Evolutionary conservation across 2,797 vertebrate genomes (phyloP).

Genomic region (Melanitta fusca): DNA sequence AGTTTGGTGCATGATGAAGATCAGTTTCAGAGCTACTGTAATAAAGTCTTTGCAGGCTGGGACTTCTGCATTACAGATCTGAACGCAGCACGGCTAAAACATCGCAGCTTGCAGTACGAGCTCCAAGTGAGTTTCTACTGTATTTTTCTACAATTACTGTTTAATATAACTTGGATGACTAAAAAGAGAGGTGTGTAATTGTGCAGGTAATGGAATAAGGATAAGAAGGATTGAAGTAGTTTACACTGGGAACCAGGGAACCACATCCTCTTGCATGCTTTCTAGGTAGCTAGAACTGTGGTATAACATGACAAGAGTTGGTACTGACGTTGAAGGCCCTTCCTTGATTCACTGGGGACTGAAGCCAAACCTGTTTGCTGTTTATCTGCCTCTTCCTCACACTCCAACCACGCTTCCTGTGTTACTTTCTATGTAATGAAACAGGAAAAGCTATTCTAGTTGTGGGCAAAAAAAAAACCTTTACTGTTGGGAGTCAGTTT

Average conservation of each 20-base stretch:
- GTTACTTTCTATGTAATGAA: not conserved
- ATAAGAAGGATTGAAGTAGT: not conserved
- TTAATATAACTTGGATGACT: not conserved
- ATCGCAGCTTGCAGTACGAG: slow-evolving; percentile 90
- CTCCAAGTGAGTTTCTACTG: slow-evolving; percentile 82
- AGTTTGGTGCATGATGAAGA: slow-evolving; percentile 89
- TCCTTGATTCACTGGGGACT: not conserved
- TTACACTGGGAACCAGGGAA: not conserved
- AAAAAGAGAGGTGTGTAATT: not conserved
- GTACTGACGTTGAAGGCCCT: not conserved
- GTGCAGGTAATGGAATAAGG: not conserved
- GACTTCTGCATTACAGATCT: slow-evolving; percentile 94
- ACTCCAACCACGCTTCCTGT: slow-evolving; percentile 9
- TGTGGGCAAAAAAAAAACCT: not conserved
- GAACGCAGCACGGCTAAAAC: slow-evolving; percentile 84
- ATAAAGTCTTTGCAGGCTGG: slow-evolving; percentile 97
- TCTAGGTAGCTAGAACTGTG: not conserved
- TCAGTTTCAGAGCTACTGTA: slow-evolving; percentile 96
- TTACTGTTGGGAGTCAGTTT: not conserved
- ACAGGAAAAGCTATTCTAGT: slow-evolving; percentile 18
- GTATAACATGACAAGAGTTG: rapidly evolving
- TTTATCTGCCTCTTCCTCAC: slow-evolving; percentile 30
- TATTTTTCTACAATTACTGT: not conserved
- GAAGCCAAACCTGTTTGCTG: not conserved
- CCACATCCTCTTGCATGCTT: not conserved